Conservation (phyloP, 2,113 vertebrate species). For the Phylloscopus whistleri region DNA sequence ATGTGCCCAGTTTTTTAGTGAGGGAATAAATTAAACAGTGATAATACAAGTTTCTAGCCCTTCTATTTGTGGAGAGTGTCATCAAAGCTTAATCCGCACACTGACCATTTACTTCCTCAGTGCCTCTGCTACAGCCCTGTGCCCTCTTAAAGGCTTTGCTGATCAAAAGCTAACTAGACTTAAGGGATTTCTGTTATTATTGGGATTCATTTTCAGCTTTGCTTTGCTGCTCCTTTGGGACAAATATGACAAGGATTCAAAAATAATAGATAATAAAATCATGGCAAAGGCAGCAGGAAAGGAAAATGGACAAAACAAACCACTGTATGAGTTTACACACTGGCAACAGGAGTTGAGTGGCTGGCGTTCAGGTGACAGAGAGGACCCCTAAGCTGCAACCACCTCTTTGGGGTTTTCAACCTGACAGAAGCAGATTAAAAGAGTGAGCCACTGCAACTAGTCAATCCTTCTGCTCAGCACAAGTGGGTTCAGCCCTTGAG, state of each 20-base stretch:
- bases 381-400: neutral
- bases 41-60: neutral
- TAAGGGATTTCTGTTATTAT: neutral
- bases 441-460: neutral
- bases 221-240: neutral
- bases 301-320: neutral
- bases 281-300: neutral
- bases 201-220: neutral
- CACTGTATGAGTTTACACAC: accelerated
- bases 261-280: neutral
- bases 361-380: neutral
- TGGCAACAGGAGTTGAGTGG: neutral
- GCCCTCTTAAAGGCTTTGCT: neutral
- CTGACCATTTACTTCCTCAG: neutral
- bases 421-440: neutral
- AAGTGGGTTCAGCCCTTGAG: neutral
- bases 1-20: neutral
- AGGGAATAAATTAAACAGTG: neutral
- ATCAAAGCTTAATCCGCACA: neutral
- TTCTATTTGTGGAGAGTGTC: neutral
- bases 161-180: neutral
- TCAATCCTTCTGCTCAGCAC: neutral
- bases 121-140: neutral
- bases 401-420: neutral
- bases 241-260: neutral